Conservation (phyloP, 2,113 vertebrate species). For the Cyanoderma ruficeps region DNA sequence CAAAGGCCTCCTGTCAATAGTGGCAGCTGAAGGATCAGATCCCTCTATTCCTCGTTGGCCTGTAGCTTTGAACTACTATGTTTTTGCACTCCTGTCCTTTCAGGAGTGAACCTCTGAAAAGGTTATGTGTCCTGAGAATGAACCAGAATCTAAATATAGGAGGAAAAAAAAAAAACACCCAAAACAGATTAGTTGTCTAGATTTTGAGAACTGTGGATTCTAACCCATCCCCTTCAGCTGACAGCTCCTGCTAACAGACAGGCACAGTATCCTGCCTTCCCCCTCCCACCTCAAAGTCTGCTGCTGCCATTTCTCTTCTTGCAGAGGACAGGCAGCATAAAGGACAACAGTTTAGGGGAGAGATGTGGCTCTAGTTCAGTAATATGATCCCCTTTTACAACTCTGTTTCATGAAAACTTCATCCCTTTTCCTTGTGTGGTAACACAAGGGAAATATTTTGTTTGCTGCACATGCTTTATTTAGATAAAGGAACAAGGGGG, state of each 20-base stretch:
- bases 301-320: neutral
- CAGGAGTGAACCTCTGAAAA: slow-evolving; percentile 22
- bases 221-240: neutral
- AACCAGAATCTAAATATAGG: slow-evolving; percentile 24
- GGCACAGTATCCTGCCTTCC: neutral
- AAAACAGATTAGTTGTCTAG: neutral
- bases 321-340: neutral
- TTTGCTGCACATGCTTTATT: slow-evolving; percentile 8
- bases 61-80: neutral
- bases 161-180: neutral
- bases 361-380: neutral
- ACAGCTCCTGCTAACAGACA: slow-evolving; percentile 1
- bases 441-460: slow-evolving; percentile 40
- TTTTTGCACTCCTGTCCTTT: neutral
- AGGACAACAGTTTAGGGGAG: slow-evolving; percentile 1
- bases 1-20: neutral
- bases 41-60: neutral
- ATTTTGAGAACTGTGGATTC: neutral
- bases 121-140: neutral
- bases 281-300: neutral
- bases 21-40: neutral
- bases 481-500: neutral
- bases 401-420: slow-evolving; percentile 50
- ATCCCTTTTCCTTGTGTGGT: slow-evolving; percentile 14
- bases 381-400: neutral